Conservation (phyloP, 2,797 vertebrate species). For the Cossypha caffra region DNA sequence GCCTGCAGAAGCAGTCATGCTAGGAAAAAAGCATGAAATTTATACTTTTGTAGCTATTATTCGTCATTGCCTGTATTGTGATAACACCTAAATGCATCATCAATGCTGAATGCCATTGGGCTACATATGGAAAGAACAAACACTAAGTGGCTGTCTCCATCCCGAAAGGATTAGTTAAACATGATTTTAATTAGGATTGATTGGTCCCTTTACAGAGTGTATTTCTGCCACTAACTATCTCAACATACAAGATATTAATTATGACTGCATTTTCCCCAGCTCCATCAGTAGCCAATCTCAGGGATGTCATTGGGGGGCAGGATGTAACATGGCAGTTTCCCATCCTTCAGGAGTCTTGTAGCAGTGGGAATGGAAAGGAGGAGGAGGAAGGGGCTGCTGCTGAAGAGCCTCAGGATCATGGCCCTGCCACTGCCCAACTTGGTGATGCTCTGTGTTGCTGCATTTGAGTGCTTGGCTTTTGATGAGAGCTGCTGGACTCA, state of each 20-base stretch:
- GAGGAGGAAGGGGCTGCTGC: background rate
- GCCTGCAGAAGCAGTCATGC: background rate
- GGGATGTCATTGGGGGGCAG: background rate
- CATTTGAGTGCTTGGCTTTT: background rate
- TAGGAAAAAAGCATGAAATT: background rate
- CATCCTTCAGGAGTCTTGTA: background rate
- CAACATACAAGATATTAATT: background rate
- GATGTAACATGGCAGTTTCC: background rate
- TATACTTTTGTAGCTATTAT: background rate
- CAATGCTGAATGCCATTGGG: background rate
- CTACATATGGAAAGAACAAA: background rate
- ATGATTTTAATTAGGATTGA: conserved; percentile 1
- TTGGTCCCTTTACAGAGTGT: background rate
- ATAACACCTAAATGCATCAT: background rate
- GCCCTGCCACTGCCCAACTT: accelerated
- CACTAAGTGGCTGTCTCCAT: background rate
- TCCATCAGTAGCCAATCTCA: background rate
- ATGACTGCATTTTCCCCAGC: background rate
- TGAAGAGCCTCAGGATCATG: accelerated
- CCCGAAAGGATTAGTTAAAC: background rate
- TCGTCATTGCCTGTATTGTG: background rate
- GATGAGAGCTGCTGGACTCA: background rate
- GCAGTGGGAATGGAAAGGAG: background rate
- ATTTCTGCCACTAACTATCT: background rate
- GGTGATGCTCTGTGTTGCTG: background rate